A percentile compares a stretch with the other conserved stretches of the same genome.
Conservation (phyloP, 2,888 invertebrate genomes). For the Mythimna impura region DNA sequence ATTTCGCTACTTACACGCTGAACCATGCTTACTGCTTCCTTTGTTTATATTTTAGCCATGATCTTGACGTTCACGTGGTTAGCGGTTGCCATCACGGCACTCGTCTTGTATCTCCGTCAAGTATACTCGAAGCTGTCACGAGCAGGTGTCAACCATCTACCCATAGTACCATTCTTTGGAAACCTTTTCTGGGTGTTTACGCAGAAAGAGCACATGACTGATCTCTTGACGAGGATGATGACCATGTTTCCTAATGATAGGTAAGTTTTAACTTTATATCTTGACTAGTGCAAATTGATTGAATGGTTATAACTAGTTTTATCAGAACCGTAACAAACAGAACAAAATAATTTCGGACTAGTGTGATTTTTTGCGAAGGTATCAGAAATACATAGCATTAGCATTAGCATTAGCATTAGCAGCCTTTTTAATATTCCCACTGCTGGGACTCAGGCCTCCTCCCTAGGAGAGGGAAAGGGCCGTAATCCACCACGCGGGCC, state of each 20-base stretch:
- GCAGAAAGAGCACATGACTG: conserved; percentile 42
- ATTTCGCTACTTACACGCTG: too few relatives aligned
- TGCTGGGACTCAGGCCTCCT: too few relatives aligned
- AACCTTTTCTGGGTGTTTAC: conserved; percentile 39
- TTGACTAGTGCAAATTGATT: too few relatives aligned
- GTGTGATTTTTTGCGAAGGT: too few relatives aligned
- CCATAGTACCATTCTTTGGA: conserved; percentile 48
- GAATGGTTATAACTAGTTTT: too few relatives aligned
- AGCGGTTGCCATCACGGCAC: conserved; percentile 20
- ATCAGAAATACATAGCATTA: too few relatives aligned
- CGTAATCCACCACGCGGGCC: too few relatives aligned
- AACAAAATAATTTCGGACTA: too few relatives aligned
- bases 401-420: too few relatives aligned
- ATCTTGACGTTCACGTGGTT: conserved; percentile 45
- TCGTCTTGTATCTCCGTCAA: conserved; percentile 39
- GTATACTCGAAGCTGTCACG: conserved; percentile 40
- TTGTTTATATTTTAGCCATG: conserved; percentile 33
- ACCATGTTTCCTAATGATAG: conserved; percentile 48
- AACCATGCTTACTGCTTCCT: not conserved
- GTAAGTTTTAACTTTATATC: conserved; percentile 10
- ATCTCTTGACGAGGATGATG: conserved; percentile 20
- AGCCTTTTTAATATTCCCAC: too few relatives aligned
- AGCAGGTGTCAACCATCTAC: conserved; percentile 45
- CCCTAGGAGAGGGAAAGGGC: too few relatives aligned
- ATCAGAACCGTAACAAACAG: too few relatives aligned